Base-by-base conservation (phyloP, 2,797 vertebrate genomes). In the Galagoides demidoff region DNA sequence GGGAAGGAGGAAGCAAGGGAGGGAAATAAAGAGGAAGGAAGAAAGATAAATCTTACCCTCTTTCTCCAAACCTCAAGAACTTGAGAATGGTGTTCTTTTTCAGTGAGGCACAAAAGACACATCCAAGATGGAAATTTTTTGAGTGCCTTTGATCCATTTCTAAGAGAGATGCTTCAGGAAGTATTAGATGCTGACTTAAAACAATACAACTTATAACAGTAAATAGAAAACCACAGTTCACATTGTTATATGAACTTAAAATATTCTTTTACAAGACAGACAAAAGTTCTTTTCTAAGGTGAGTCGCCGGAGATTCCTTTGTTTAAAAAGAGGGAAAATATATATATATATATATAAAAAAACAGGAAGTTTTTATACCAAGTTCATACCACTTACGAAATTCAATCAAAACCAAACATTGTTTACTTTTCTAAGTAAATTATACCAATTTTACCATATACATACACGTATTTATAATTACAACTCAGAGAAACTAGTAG, bases 141-240 rank as follows among this genome's bases (percentile, higher is more conserved):
- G 93, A 93, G 95, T 89, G 86, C 76, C 89, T 97, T 29, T 64
- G n/a, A 85, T 73, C 66, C 19, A 90, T 12, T 83, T 92, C 87
- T 90, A 70, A 82, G 59, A 68, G n/a, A 90, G 49, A 68, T 74
- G 77, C 39, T 95, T 96, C 63, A 92, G 85, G 87, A 94, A 95
- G 85, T 89, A 71, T 10, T 92, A 94, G 89, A 89, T 63, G 64
- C 27, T 87, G 84, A 68, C 55, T 95, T 90, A 76, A 85, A 63
- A 82, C 37, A 66, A 81, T 66, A 61, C 16, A 91, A 13, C 7
- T 43, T 68, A 77, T 89, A 66, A 88, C 4, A 43, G 7, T 66
- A 87, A 49, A 45, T 57, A 95, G 78, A 87, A 95, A 93, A 79
- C 17, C 59, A 76, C 16, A 88, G 27, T 68, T 86, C 31, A 43